phyloP scores from a whole-genome alignment of 2,888 invertebrate species.

The Caenorhabditis uteleia region DNA sequence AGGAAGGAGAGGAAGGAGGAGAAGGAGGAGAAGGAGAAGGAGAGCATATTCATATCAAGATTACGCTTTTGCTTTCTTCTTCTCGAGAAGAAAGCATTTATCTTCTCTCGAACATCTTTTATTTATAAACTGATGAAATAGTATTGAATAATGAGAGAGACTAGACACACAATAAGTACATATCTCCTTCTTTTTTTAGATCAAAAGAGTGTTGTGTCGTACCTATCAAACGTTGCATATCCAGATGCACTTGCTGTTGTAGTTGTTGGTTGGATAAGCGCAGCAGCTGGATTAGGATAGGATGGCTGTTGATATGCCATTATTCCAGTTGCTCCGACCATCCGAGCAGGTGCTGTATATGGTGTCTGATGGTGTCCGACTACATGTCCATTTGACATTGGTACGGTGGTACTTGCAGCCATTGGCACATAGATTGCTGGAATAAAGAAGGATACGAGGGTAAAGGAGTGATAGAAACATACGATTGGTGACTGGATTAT shows the following conservation, averaged over 20 bases:
- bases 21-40: too few species aligned
- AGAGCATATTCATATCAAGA: too few species aligned
- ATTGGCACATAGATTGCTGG: constrained; percentile 8
- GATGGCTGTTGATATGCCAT: constrained; percentile 38
- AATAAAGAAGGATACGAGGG: constrained; percentile 26
- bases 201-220: constrained; percentile 6
- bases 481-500: constrained; percentile 25
- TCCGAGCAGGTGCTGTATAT: constrained; percentile 29
- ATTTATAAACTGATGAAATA: too few species aligned
- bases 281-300: constrained; percentile 19
- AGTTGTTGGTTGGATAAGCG: constrained; percentile 3
- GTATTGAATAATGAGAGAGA: too few species aligned
- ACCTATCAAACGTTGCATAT: constrained; percentile 40
- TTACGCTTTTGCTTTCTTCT: too few species aligned
- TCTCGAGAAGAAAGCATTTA: too few species aligned
- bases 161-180: too few species aligned
- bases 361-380: constrained; percentile 13
- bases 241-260: constrained; percentile 1
- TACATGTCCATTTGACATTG: constrained; percentile 24
- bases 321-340: constrained; percentile 38
- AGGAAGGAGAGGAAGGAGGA: too few species aligned
- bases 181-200: too few species aligned
- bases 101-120: too few species aligned
- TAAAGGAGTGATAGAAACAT: constrained; percentile 8
- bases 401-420: too few species aligned